Evolutionary conservation across 2,797 vertebrate genomes (phyloP).

Genomic region (Oreonectes daqikongensis): DNA sequence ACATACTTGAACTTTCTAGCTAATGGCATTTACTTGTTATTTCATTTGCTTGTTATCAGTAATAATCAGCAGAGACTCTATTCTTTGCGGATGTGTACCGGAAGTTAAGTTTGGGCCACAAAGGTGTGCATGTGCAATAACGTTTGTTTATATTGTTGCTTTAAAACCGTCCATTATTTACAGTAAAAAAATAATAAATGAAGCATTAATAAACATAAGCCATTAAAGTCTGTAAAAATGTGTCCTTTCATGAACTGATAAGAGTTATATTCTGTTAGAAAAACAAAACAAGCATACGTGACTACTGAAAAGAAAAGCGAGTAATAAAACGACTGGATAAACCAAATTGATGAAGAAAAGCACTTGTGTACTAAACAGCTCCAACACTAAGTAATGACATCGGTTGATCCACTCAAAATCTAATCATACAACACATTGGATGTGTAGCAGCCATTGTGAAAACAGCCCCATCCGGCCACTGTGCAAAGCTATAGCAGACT

Average conservation of each 20-base stretch:
- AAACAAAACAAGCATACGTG: background rate
- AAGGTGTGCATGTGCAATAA: too few relatives aligned
- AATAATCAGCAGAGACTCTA: too few relatives aligned
- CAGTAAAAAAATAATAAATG: background rate
- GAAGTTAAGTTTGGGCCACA: too few relatives aligned
- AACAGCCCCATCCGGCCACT: background rate
- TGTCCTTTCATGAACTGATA: conserved; percentile 7
- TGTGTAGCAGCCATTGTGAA: conserved; percentile 14
- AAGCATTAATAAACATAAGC: background rate
- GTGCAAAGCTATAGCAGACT: conserved; percentile 6
- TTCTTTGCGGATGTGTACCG: too few relatives aligned
- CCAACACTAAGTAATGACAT: conserved; percentile 46
- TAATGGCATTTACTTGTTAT: too few relatives aligned
- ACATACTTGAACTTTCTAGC: too few relatives aligned
- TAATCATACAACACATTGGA: conserved; percentile 41
- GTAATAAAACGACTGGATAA: conserved; percentile 26
- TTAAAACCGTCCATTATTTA: too few relatives aligned
- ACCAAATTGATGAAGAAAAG: conserved; percentile 42
- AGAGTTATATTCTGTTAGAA: background rate
- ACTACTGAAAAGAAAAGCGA: background rate
- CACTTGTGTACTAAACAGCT: conserved; percentile 29
- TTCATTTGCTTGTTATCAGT: too few relatives aligned
- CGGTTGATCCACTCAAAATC: conserved; percentile 46
- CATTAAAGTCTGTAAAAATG: background rate
- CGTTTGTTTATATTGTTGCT: too few relatives aligned